phyloP scores from a whole-genome alignment of 2,113 vertebrate genomes.

The Malurus cyaneus region DNA sequence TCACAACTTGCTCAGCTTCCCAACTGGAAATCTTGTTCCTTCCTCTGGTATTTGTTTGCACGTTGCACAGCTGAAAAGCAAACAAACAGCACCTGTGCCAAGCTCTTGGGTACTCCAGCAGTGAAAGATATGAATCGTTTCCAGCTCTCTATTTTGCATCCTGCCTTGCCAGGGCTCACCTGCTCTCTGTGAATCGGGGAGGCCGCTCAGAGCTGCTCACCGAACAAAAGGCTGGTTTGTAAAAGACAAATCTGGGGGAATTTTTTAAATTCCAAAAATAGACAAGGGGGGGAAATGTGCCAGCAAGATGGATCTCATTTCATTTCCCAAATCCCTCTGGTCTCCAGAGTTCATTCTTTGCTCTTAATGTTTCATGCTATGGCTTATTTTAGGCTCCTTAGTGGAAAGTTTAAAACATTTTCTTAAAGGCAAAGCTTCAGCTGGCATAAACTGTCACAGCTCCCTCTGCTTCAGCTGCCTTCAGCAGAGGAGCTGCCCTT shows the following conservation, averaged over 20 bases:
- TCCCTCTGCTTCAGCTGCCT: conserved; percentile 11
- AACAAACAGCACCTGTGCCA: conserved; percentile 50
- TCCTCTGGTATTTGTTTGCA: neutral
- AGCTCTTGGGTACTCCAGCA: neutral
- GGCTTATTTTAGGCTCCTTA: conserved; percentile 66
- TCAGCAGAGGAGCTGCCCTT: conserved; percentile 26
- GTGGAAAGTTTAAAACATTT: conserved; percentile 66
- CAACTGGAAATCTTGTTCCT: neutral
- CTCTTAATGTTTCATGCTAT: conserved; percentile 65
- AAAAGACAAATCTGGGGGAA: conserved; percentile 44
- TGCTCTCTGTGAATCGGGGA: neutral
- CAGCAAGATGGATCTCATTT: conserved; percentile 65
- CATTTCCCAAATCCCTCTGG: conserved; percentile 62
- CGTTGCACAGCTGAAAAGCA: neutral
- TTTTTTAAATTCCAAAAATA: conserved; percentile 67
- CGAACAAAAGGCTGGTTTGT: conserved; percentile 55
- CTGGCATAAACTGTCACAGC: conserved; percentile 56
- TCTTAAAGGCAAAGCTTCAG: conserved; percentile 60
- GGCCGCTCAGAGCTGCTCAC: neutral
- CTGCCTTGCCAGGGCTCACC: conserved; percentile 51
- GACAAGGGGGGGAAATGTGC: conserved; percentile 17
- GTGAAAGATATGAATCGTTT: conserved; percentile 50
- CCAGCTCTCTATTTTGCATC: conserved; percentile 7
- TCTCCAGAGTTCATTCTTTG: conserved; percentile 61
- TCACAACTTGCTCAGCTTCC: neutral